Conservation (phyloP, 1,140 invertebrate species). For the Danaus melanippus region DNA sequence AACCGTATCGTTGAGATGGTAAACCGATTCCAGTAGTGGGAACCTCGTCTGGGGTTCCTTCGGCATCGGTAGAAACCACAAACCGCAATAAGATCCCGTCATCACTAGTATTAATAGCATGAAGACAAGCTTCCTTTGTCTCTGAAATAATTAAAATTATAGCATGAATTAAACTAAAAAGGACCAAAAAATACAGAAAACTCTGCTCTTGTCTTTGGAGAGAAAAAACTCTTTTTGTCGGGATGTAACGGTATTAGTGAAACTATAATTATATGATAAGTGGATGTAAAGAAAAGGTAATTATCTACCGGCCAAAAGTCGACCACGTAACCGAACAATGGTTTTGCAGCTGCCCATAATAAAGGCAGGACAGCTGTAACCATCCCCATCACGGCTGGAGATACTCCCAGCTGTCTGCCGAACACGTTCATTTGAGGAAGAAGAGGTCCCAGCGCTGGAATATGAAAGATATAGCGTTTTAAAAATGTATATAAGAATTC, state of each 20-base stretch:
- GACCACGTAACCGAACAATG: slow-evolving; percentile 79
- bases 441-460: slow-evolving; percentile 82
- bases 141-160: slow-evolving; percentile 46
- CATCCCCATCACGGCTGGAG: slow-evolving; percentile 79
- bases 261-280: too few species aligned
- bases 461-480: too few species aligned
- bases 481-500: too few species aligned
- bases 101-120: slow-evolving; percentile 76
- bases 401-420: slow-evolving; percentile 83
- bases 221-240: too few species aligned
- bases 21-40: slow-evolving; percentile 36
- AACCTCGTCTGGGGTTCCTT: slow-evolving; percentile 26
- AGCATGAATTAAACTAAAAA: not conserved
- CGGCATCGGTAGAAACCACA: slow-evolving; percentile 77
- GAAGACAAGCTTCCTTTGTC: slow-evolving; percentile 79
- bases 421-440: slow-evolving; percentile 82
- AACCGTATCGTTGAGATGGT: slow-evolving; percentile 51
- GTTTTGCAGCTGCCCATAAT: slow-evolving; percentile 81
- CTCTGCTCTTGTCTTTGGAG: too few species aligned
- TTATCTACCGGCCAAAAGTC: slow-evolving; percentile 69
- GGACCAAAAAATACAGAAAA: not conserved
- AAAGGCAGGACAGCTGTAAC: slow-evolving; percentile 80
- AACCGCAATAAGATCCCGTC: slow-evolving; percentile 74
- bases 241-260: too few species aligned
- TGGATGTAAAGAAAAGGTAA: not conserved